Conservation (phyloP, 2,113 vertebrate species). For the Zosterops lateralis region DNA sequence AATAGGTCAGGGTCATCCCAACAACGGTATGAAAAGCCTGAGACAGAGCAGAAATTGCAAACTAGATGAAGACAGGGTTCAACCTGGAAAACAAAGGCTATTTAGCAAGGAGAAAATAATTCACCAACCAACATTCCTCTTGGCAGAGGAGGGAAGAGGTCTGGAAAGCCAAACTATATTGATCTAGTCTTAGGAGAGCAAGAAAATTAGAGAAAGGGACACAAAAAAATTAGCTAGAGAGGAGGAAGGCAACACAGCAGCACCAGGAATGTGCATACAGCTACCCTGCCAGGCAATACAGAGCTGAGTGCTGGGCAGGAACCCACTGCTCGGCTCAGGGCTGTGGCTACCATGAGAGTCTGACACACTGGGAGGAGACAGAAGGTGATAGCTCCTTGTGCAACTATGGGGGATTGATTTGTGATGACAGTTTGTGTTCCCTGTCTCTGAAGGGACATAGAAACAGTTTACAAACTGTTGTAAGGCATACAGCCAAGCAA, state of each 20-base stretch:
- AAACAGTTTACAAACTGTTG: neutral
- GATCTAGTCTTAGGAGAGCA: neutral
- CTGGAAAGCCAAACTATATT: neutral
- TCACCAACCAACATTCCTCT: neutral
- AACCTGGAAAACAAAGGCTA: neutral
- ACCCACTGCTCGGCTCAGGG: neutral
- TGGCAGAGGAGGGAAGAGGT: neutral
- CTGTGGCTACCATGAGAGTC: neutral
- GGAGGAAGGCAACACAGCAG: neutral
- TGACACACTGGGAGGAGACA: neutral
- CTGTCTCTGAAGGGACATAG: neutral
- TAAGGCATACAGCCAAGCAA: neutral
- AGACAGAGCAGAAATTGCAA: neutral
- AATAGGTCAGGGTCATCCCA: neutral
- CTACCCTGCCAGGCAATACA: neutral
- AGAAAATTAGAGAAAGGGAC: neutral
- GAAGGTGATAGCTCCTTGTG: neutral
- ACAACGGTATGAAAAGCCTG: neutral
- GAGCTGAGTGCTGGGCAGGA: neutral
- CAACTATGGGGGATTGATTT: neutral
- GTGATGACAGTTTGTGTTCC: neutral
- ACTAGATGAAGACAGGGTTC: neutral
- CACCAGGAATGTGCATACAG: neutral
- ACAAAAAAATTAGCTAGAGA: neutral
- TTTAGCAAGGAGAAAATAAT: neutral